Conservation (phyloP, 2,888 invertebrate species). For the Leucophenga montana region DNA sequence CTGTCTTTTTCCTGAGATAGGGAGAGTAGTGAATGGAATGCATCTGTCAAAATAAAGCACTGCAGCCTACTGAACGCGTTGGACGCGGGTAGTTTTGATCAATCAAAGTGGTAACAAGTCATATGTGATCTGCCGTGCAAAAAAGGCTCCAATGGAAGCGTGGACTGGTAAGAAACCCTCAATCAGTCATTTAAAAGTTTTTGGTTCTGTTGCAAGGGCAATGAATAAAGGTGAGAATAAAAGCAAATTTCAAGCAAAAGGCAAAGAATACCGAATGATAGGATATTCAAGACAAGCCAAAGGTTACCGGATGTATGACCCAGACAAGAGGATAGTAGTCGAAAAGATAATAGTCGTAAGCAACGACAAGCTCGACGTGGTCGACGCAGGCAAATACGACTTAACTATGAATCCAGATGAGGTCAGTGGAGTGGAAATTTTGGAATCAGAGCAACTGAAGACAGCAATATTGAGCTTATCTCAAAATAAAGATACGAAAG, state of each 20-base stretch:
- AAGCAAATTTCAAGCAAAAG: constrained; percentile 31
- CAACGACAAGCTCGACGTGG: neutral
- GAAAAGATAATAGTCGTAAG: neutral
- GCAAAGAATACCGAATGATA: constrained; percentile 28
- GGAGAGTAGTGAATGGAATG: no score
- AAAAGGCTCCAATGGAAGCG: no score
- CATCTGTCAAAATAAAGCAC: no score
- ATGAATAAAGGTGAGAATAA: constrained; percentile 26
- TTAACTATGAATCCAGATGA: neutral
- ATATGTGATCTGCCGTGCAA: no score
- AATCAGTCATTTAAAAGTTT: constrained; percentile 29
- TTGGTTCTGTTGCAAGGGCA: constrained; percentile 31
- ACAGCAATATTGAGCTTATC: neutral
- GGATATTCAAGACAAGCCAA: neutral
- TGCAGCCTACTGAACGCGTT: no score
- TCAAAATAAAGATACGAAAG: no score
- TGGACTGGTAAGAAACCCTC: constrained; percentile 29
- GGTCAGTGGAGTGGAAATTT: neutral
- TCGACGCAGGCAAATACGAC: neutral
- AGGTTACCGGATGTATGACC: neutral
- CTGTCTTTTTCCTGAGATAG: no score
- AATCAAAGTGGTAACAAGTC: no score
- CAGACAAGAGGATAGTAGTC: no score
- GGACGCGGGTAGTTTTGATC: no score
- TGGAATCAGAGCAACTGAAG: neutral